Percentiles rank a stretch among this genome's conserved stretches.
phyloP scores from a whole-genome alignment of 2,797 vertebrate species.

The Ispidina lecontei region DNA sequence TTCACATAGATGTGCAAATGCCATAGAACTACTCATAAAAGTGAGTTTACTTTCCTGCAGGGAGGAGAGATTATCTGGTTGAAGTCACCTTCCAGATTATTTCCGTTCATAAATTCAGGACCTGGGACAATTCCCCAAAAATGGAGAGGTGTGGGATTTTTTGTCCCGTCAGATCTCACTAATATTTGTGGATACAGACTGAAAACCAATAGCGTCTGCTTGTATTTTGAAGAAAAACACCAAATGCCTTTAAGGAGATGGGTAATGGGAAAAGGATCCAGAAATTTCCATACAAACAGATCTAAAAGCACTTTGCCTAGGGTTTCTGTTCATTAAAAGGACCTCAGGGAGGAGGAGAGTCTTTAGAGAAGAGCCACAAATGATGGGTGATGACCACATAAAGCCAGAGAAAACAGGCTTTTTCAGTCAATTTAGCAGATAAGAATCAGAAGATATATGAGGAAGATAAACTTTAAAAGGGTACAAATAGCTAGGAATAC shows the following conservation, averaged over 20 bases:
- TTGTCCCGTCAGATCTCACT: background rate
- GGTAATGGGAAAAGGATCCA: background rate
- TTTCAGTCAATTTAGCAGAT: background rate
- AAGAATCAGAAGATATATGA: background rate
- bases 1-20: background rate
- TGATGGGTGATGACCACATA: background rate
- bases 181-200: background rate
- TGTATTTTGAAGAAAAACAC: background rate
- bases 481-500: background rate
- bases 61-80: background rate
- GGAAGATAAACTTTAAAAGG: background rate
- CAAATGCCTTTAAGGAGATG: background rate
- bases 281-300: background rate
- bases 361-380: background rate
- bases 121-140: constrained; percentile 68
- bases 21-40: background rate
- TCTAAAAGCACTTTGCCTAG: background rate
- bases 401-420: background rate
- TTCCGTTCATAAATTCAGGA: constrained; percentile 59
- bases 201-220: background rate
- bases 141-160: fast-evolving
- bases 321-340: background rate
- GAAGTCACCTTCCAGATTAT: fast-evolving
- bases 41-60: background rate
- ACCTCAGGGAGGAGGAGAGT: background rate